Base-by-base conservation (phyloP, 1,140 invertebrate species). In the Papilio machaon region DNA sequence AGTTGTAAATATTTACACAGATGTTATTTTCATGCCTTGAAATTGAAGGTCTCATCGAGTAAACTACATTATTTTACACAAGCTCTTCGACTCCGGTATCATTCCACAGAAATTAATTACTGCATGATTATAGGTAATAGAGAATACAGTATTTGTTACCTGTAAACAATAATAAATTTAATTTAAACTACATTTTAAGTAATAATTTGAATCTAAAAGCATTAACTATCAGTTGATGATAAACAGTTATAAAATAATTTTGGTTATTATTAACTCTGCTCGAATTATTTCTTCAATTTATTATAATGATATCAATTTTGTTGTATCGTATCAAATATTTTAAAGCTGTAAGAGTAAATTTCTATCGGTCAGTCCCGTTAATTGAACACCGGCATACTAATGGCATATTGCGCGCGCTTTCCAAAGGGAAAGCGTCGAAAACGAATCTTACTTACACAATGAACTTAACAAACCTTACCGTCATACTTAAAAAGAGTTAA, bases 361-460 rank as follows among this genome's bases (percentile, higher is more conserved):
- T 83, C 84, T 83, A 88, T 86, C 86, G 87, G 79, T 83, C 84
- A 82, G 87, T 91, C 79, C 91, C 88, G 89, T 91, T 92, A 93
- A 91, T 90, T 91, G 86, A 88, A 87, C 85, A 85, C 60, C 80
- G 80, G 67, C 86, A 85, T 86, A 90, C 88, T 90, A 92, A 90
- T 91, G 86, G 89, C 88, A 85, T 87, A 91, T 87, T 87, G 87
- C 87, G 77, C 83, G 77, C 90, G 87, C 92, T 92, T 94, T 94
- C 91, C 89, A 87, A 92, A 92, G 91, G 87, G 90, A 93, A 94
- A 94, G 89, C 88, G 90, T 85, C 82, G 83, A 88, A 88, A 86
- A 83, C 81, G 79, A 80, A 80, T 79, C 35, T 85, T 80, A 80
- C 77, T 80, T 81, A 75, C 80, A 49, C 73, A 79, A 82, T 80